Evolutionary conservation across 2,888 invertebrate species (phyloP), one percentile per base, ranked within the genome.

Genomic region (Synanthedon andrenaeformis): DNA sequence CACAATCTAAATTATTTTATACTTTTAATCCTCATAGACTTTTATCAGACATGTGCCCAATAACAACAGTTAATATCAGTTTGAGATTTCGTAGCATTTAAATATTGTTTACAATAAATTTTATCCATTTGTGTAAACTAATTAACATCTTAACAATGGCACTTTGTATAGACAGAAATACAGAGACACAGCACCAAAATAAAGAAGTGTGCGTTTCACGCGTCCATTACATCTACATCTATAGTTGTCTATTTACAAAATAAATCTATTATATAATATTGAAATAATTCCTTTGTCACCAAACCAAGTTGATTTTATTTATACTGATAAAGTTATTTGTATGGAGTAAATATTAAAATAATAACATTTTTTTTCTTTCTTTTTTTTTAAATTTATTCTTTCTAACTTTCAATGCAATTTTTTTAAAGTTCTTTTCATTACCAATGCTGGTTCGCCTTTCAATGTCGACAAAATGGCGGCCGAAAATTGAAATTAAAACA

Each of bases 91-190:
- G 56, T 57, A 65, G 62, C 55, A 61, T 59, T 54, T 56, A 52
- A 65, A 65, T 70, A 58, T 70, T 60, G 35, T 35, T 11, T 45
- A 45, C 13, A 71, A 75, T 78, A 76, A 67, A 54, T 60, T 69
- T 72, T 68, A 58, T 58, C 41, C 54, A 54, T 52, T 51, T 58
- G 42, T 58, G 42, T 52, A 58, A 56, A 45, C 54, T 8, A 51
- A 48, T 51, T 67, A 67, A 68, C 77, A 75, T 76, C 79, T 69
- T 58, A 58, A 54, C 42, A 64, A 78, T 82, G 79, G 80, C 78
- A 77, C 73, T 74, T 79, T 14, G 80, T 80, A 50, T 28, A 55
- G 51, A n/a, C 52, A 53, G 50, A 45, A 45, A 45, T 45, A 45
- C 8, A 45, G 14, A 67, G 67, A 75, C 74, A 78, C 71, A 62